Conservation (phyloP, 2,888 invertebrate species). For the Chelonus formosanus region DNA sequence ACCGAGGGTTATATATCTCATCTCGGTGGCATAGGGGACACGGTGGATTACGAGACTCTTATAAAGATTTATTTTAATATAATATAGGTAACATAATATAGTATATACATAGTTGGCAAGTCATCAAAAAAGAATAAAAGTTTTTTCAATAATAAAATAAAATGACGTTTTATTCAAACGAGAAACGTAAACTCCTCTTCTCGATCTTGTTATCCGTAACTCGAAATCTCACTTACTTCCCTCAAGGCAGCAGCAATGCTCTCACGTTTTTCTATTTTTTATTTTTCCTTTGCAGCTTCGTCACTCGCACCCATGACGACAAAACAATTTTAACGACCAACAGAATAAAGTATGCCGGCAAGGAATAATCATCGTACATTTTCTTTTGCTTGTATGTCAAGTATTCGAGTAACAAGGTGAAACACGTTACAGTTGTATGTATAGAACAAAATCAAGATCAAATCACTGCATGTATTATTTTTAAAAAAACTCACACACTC, state of each 20-base stretch:
- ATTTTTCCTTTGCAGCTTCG: constrained; percentile 18
- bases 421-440: constrained; percentile 30
- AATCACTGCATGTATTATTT: not conserved
- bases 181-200: constrained; percentile 24
- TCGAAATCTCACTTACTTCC: constrained; percentile 26
- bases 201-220: constrained; percentile 32
- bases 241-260: constrained; percentile 7
- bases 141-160: constrained; percentile 7
- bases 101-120: not conserved
- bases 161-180: constrained; percentile 12
- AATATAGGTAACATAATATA: constrained; percentile 1
- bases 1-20: not conserved
- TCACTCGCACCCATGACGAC: constrained; percentile 31
- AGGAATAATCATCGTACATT: constrained; percentile 29
- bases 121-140: not conserved
- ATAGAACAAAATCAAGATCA: constrained; percentile 1
- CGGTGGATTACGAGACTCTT: constrained; percentile 21
- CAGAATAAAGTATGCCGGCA: constrained; percentile 25
- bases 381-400: constrained; percentile 28
- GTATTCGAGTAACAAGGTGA: constrained; percentile 39
- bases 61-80: constrained; percentile 16
- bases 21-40: constrained; percentile 16
- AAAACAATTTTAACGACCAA: constrained; percentile 42
- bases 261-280: constrained; percentile 22
- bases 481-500: not conserved